These are phyloP conservation scores for Galendromus occidentalis DNA, from an alignment of 1,140 invertebrate species.

Conservation along the genomic window DNA sequence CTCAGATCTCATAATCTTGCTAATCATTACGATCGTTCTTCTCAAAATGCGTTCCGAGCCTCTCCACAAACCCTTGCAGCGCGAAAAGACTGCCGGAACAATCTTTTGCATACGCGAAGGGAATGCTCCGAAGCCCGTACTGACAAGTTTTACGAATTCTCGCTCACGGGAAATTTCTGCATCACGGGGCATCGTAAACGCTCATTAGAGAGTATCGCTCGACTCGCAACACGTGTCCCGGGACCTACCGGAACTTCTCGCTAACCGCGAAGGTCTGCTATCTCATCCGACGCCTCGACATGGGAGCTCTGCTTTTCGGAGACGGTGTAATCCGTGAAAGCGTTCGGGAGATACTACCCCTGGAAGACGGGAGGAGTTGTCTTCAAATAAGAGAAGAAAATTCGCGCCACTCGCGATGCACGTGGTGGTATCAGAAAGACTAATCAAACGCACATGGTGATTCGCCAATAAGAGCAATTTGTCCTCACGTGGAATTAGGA, in stretches of 20 bases:
- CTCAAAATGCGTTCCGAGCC: conserved; percentile 7
- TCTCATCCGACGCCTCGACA: neutral
- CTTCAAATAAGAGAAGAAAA: neutral
- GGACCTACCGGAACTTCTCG: neutral
- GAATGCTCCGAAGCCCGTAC: neutral
- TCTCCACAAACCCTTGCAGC: neutral
- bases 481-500: neutral
- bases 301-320: neutral
- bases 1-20: conserved; percentile 10
- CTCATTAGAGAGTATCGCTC: neutral
- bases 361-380: neutral
- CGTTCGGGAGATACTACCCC: neutral
- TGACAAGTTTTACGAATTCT: neutral
- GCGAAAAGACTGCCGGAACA: no score
- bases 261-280: neutral
- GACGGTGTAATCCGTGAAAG: neutral
- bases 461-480: neutral
- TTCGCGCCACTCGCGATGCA: neutral
- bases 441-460: conserved; percentile 1
- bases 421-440: neutral
- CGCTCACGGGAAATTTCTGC: neutral
- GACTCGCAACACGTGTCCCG: neutral
- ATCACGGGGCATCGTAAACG: neutral
- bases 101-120: no score
- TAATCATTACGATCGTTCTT: neutral